A percentile compares a stretch with the other conserved stretches of the same genome.
Conservation (phyloP, 2,797 vertebrate species). For the Fratercula arctica region DNA sequence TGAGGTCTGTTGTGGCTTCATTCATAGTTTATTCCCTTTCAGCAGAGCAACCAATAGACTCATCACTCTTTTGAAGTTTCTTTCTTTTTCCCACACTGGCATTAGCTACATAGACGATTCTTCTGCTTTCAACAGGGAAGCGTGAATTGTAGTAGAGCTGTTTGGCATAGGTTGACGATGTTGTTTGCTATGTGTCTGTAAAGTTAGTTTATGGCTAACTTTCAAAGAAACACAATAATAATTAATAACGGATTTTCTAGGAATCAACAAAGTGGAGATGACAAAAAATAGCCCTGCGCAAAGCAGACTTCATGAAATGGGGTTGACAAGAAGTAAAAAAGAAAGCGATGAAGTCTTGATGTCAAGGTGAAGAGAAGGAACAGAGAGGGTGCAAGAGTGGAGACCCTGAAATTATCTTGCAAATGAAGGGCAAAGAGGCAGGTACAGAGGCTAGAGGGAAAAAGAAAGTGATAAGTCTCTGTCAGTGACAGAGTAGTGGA, state of each 20-base stretch:
- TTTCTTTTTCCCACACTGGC: neutral
- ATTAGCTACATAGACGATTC: neutral
- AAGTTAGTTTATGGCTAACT: neutral
- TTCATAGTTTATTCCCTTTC: neutral
- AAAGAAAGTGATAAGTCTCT: neutral
- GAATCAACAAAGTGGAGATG: neutral
- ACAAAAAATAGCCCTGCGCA: neutral
- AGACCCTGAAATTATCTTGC: neutral
- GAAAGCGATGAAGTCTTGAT: neutral
- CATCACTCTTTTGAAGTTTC: neutral
- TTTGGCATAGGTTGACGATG: neutral
- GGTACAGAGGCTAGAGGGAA: neutral
- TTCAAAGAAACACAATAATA: conserved; percentile 14
- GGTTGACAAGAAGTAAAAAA: neutral
- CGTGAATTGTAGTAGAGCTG: neutral
- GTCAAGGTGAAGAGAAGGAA: neutral
- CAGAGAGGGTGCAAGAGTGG: neutral
- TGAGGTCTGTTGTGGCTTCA: neutral
- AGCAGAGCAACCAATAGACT: neutral
- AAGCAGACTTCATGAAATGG: neutral
- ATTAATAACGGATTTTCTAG: conserved; percentile 13
- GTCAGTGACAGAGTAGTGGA: neutral
- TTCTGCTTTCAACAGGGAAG: neutral
- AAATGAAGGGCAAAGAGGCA: neutral
- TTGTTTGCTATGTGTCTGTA: neutral